Conservation (phyloP, 2,888 invertebrate species). For the Aphidoletes aphidimyza region DNA sequence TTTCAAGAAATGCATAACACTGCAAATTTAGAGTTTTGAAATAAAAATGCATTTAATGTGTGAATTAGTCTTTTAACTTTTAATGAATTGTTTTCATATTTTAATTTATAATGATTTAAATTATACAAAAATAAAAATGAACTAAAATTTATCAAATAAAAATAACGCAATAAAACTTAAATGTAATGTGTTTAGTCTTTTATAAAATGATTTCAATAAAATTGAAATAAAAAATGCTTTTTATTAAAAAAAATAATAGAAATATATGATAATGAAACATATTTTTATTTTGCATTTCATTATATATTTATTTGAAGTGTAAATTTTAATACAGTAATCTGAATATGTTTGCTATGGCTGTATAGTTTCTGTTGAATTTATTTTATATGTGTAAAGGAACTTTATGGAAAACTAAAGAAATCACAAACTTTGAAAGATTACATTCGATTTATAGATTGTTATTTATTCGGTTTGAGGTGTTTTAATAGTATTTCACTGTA, state of each 20-base stretch:
- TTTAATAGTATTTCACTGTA: background rate
- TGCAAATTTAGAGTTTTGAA: no score
- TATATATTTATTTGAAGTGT: background rate
- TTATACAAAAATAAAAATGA: background rate
- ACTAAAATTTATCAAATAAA: background rate
- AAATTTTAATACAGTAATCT: background rate
- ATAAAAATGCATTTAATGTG: no score
- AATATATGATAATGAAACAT: no score
- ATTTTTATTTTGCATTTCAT: background rate
- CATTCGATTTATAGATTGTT: background rate
- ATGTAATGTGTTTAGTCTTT: slow-evolving; percentile 12
- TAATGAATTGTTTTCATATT: background rate
- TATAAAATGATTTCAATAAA: slow-evolving; percentile 17
- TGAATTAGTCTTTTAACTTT: no score
- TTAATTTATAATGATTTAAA: slow-evolving; percentile 38
- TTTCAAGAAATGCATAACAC: no score
- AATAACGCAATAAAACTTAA: slow-evolving; percentile 22
- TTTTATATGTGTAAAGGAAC: background rate
- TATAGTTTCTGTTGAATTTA: background rate
- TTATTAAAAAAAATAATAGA: background rate
- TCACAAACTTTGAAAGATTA: background rate
- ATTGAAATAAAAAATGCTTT: background rate
- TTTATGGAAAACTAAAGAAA: slow-evolving; percentile 29
- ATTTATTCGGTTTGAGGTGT: background rate
- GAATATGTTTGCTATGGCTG: background rate